Conservation (phyloP, 2,113 vertebrate genomes). For the Octodon degus region DNA sequence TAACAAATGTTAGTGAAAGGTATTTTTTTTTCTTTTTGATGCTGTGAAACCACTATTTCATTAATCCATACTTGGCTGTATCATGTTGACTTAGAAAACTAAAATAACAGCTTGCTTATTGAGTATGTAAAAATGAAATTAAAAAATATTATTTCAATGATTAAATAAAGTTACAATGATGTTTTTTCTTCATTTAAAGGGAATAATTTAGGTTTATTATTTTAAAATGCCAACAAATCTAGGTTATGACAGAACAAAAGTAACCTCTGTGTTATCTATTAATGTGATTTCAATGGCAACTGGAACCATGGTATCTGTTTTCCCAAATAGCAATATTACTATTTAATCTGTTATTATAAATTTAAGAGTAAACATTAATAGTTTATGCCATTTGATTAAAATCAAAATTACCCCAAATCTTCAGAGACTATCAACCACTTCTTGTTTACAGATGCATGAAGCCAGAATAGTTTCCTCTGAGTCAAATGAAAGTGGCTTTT, state of each 20-base stretch:
- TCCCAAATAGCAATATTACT: slow-evolving; percentile 49
- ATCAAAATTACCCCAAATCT: slow-evolving; percentile 65
- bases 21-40: background rate
- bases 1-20: background rate
- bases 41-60: background rate
- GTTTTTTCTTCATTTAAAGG: background rate
- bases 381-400: slow-evolving; percentile 78
- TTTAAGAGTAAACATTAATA: slow-evolving; percentile 76
- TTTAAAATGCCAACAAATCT: slow-evolving; percentile 27
- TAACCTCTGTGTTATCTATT: slow-evolving; percentile 36
- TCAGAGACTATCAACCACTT: slow-evolving; percentile 57
- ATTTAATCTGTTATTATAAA: slow-evolving; percentile 75
- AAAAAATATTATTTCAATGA: slow-evolving; percentile 17
- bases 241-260: slow-evolving; percentile 4
- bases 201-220: background rate
- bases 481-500: slow-evolving; percentile 20
- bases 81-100: slow-evolving; percentile 41
- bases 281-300: slow-evolving; percentile 44
- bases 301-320: background rate
- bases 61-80: background rate
- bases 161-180: background rate
- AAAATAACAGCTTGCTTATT: slow-evolving; percentile 13
- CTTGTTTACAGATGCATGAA: slow-evolving; percentile 73
- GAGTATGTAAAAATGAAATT: slow-evolving; percentile 3
- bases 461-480: slow-evolving; percentile 53